These are phyloP conservation scores for Arctopsyche grandis DNA, from an alignment of 1,140 invertebrate genomes.

Conservation along the genomic window DNA sequence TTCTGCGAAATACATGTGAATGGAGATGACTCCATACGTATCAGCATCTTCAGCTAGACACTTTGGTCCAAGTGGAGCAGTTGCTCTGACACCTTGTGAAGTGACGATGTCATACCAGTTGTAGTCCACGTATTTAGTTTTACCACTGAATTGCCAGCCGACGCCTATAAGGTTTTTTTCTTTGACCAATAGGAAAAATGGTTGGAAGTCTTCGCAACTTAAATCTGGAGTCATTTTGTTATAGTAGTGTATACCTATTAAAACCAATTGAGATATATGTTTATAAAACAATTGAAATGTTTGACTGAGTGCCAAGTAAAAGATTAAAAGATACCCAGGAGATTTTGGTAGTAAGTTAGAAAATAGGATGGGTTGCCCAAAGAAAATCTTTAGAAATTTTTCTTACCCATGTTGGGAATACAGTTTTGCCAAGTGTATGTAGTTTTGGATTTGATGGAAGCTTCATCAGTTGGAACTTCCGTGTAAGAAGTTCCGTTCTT, in stretches of 20 bases:
- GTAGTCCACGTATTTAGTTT: slow-evolving; percentile 36
- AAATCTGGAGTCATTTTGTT: slow-evolving; percentile 57
- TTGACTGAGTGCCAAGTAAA: not conserved
- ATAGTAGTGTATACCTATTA: slow-evolving; percentile 60
- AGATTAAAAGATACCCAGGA: too few species aligned
- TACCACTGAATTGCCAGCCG: slow-evolving; percentile 51
- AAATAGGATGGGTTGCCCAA: too few species aligned
- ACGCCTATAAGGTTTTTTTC: slow-evolving; percentile 46
- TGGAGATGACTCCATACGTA: slow-evolving; percentile 56
- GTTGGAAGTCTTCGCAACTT: slow-evolving; percentile 51
- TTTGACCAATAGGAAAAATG: slow-evolving; percentile 49
- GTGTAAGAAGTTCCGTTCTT: slow-evolving; percentile 42
- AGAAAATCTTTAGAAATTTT: too few species aligned
- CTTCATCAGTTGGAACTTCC: slow-evolving; percentile 44
- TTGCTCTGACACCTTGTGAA: slow-evolving; percentile 23
- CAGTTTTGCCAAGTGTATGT: slow-evolving; percentile 52
- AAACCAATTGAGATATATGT: not conserved
- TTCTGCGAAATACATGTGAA: slow-evolving; percentile 60
- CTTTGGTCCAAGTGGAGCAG: slow-evolving; percentile 42
- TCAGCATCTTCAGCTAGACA: slow-evolving; percentile 58
- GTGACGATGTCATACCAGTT: slow-evolving; percentile 49
- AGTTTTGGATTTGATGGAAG: slow-evolving; percentile 31
- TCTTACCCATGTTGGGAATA: slow-evolving; percentile 50
- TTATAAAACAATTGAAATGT: not conserved
- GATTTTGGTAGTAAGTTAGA: too few species aligned